Percentiles rank a stretch among this genome's conserved stretches.
Evolutionary conservation across 2,797 vertebrate species (phyloP).

Genomic region (Schizothorax lantsangensis): DNA sequence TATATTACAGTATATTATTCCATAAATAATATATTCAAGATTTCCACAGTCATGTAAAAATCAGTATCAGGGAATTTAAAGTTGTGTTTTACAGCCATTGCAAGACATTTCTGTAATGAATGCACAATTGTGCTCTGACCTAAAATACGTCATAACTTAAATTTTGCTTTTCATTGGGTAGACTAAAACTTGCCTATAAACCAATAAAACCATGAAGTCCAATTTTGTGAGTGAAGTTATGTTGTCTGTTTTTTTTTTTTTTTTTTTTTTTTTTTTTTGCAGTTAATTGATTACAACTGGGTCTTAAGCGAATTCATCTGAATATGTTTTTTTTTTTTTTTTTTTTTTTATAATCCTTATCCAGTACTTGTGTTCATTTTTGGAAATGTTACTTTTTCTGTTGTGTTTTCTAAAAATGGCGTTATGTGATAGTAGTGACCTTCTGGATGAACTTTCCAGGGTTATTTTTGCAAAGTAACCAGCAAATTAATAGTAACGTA

Average conservation of each 20-base stretch:
- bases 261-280: neutral
- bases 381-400: neutral
- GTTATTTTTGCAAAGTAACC: constrained; percentile 2
- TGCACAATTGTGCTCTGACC: neutral
- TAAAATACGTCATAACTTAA: neutral
- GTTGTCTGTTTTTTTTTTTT: neutral
- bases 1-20: neutral
- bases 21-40: neutral
- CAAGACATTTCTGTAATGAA: neutral
- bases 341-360: neutral
- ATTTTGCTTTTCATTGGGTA: too few relatives aligned
- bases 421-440: neutral
- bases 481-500: constrained; percentile 12
- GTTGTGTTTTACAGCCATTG: neutral
- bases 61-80: neutral
- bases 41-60: neutral
- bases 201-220: too few relatives aligned
- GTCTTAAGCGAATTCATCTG: neutral
- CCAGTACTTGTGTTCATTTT: neutral
- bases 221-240: neutral
- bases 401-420: neutral
- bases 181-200: neutral
- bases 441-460: constrained; percentile 20
- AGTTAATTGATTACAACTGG: neutral
- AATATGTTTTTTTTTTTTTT: too few relatives aligned